Evolutionary conservation across 2,113 vertebrate species (phyloP), one percentile per base, ranked within the genome.

Genomic region (Orthonyx spaldingii): DNA sequence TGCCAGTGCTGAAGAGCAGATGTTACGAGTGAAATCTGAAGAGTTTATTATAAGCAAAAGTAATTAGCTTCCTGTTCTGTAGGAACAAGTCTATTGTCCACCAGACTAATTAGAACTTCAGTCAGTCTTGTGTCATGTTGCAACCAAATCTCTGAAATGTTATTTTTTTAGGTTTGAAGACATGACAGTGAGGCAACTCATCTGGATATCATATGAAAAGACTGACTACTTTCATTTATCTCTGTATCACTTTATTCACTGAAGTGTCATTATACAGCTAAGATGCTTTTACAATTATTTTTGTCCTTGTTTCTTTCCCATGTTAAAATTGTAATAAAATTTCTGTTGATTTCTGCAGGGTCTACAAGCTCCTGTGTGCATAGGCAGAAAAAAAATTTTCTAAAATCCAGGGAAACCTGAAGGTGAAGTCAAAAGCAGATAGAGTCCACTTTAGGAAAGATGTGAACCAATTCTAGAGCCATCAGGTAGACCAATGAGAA

Each of bases 51-150:
- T 49, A 91, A 66, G 41, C 59, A 80, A 88, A 96, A 88, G 68
- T 90, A 92, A 93, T 96, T 90, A 96, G 68, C 85, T 96, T 95
- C 94, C 90, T 96, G 88, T 94, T 95, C 72, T 94, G 82, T 75
- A 95, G 72, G 76, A 94, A 88, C 79, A 92, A 88, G 76, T 71
- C 71, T 93, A 55, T 63, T 92, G 94, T 96, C 85, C 94, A 93
- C 59, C 68, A 92, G 52, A 69, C 59, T 94, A 90, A 93, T 93
- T 93, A 92, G 75, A 95, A 75, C 55, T 96, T 50, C 75, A 86
- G 83, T 60, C 76, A 90, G 71, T 37, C 85, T 91, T 86, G 68
- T 90, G 83, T 88, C 68, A 60, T 78, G 56, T 16, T 92, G 85
- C 60, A 95, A 95, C 52, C 79, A 86, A 87, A 86, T 88, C 79